Conservation (phyloP, 2,113 vertebrate species). For the Leptobrachium leishanense region DNA sequence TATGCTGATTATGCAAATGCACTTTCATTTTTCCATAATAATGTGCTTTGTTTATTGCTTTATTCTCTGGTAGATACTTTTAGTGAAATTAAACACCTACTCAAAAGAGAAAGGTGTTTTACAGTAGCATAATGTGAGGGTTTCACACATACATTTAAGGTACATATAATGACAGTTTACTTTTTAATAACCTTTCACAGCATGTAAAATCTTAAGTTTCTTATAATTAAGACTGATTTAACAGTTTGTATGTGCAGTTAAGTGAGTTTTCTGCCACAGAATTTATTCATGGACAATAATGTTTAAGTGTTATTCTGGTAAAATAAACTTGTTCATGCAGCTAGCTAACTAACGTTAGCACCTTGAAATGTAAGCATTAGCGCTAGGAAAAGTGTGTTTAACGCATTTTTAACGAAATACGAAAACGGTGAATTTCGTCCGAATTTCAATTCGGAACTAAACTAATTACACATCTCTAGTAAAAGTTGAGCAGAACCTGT, state of each 20-base stretch:
- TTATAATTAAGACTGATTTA: constrained; percentile 50
- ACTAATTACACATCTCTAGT: too few species aligned
- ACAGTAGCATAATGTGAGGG: constrained; percentile 43
- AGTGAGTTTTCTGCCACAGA: too few species aligned
- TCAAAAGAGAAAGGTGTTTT: constrained; percentile 39
- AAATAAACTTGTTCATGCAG: too few species aligned
- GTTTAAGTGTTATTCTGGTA: too few species aligned
- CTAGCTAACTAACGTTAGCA: too few species aligned
- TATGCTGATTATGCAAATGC: background rate
- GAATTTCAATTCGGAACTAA: too few species aligned
- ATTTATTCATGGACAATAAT: too few species aligned
- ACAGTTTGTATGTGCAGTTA: background rate
- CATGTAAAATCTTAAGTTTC: constrained; percentile 54
- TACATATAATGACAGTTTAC: constrained; percentile 50
- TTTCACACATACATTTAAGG: constrained; percentile 43
- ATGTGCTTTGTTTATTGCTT: constrained; percentile 3
- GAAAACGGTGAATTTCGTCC: too few species aligned
- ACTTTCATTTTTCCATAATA: constrained; percentile 21
- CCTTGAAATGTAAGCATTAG: too few species aligned
- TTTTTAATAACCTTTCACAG: constrained; percentile 52
- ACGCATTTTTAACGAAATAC: too few species aligned
- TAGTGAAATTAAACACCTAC: constrained; percentile 50
- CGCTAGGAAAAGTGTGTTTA: too few species aligned
- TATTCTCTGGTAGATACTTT: constrained; percentile 48
- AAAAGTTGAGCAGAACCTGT: too few species aligned